phyloP scores from a whole-genome alignment of 1,140 invertebrate species.

The Latrodectus geometricus region DNA sequence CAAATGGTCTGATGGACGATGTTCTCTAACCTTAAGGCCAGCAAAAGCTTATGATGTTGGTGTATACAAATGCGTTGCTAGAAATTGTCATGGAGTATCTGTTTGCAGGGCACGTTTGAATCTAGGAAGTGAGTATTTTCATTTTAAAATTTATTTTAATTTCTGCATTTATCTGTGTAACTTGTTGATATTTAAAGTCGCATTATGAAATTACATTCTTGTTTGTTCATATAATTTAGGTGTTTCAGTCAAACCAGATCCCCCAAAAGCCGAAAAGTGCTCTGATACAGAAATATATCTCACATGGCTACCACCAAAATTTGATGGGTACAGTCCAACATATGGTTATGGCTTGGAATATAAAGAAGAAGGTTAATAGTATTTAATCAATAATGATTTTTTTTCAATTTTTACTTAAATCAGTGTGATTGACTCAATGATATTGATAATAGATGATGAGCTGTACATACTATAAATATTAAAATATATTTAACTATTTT shows the following conservation, averaged over 20 bases:
- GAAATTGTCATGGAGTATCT: slow-evolving; percentile 78
- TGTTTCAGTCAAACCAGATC: slow-evolving; percentile 84
- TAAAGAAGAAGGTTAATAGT: slow-evolving; percentile 73
- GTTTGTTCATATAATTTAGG: slow-evolving; percentile 27
- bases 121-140: slow-evolving; percentile 67
- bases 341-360: slow-evolving; percentile 87
- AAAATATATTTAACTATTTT: neutral
- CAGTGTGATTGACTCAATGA: too few relatives aligned
- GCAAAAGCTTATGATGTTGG: slow-evolving; percentile 76
- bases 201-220: neutral
- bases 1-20: slow-evolving; percentile 54
- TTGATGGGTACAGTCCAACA: slow-evolving; percentile 85
- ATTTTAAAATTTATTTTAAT: too few relatives aligned
- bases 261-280: slow-evolving; percentile 83
- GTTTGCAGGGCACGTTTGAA: slow-evolving; percentile 71
- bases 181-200: too few relatives aligned
- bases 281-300: slow-evolving; percentile 89
- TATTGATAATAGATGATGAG: neutral
- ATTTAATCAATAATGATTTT: neutral
- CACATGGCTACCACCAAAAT: slow-evolving; percentile 80
- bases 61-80: slow-evolving; percentile 93
- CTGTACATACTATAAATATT: neutral
- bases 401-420: neutral
- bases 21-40: slow-evolving; percentile 32
- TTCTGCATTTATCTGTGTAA: too few relatives aligned